Percentiles rank a stretch among this genome's conserved stretches.
These are phyloP conservation scores for Ormyrus labotus DNA, from an alignment of 2,888 invertebrate species.

Conservation along the genomic window DNA sequence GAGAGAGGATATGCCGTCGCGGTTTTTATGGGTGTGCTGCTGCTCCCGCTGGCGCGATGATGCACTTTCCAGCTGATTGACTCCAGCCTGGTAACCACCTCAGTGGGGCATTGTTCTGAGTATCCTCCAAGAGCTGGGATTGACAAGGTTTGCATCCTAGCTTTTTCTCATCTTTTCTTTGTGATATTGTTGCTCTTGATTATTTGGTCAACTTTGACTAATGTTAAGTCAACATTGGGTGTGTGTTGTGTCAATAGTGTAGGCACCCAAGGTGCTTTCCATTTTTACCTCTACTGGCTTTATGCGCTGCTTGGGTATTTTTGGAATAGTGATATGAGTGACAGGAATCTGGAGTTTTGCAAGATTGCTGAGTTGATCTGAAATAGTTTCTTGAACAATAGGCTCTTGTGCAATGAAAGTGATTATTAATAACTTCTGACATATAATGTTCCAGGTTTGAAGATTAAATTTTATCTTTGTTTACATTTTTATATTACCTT, in stretches of 20 bases:
- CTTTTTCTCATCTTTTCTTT: not conserved
- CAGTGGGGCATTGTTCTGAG: no score
- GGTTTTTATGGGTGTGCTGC: constrained; percentile 20
- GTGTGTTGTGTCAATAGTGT: constrained; percentile 46
- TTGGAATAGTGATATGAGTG: not conserved
- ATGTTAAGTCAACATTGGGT: constrained; percentile 42
- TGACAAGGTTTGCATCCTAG: not conserved
- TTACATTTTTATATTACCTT: not conserved
- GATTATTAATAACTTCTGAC: not conserved
- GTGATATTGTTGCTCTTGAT: not conserved
- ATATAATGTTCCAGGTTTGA: not conserved
- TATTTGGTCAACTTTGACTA: constrained; percentile 34
- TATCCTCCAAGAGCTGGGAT: not conserved
- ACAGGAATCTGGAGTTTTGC: no score
- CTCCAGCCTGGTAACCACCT: not conserved
- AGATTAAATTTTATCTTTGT: constrained; percentile 25
- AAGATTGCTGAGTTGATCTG: no score
- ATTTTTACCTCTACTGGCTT: not conserved
- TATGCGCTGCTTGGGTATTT: not conserved
- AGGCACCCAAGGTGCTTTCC: not conserved
- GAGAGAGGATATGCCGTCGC: not conserved
- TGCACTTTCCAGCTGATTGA: constrained; percentile 52
- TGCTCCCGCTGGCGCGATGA: not conserved
- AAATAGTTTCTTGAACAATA: no score
- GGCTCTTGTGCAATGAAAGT: not conserved